These are phyloP conservation scores for Hormaphis cornu DNA, from an alignment of 1,140 invertebrate genomes.

Conservation along the genomic window DNA sequence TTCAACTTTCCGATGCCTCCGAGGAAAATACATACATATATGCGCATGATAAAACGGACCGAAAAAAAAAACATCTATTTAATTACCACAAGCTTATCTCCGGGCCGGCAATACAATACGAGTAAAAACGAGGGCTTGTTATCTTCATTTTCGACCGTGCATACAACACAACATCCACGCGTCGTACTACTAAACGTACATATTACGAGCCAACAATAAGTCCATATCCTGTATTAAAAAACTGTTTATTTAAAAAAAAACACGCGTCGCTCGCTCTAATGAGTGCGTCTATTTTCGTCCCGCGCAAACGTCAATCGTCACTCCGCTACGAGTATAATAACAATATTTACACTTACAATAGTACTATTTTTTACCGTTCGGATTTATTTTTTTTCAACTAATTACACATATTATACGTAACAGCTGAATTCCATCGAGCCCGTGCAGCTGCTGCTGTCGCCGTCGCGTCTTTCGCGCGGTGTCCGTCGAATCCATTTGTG, in stretches of 20 bases:
- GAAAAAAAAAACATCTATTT: slow-evolving; percentile 14
- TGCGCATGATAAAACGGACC: neutral
- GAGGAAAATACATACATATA: slow-evolving; percentile 7
- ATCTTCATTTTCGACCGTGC: neutral
- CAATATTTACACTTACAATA: too few relatives aligned
- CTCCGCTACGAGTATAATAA: neutral
- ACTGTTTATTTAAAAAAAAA: neutral
- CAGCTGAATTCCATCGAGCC: neutral
- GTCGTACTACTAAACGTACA: too few relatives aligned
- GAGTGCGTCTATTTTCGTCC: neutral
- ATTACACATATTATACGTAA: too few relatives aligned
- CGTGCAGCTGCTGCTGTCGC: too few relatives aligned
- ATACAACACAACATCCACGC: too few relatives aligned
- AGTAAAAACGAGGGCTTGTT: neutral
- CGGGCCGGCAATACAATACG: neutral
- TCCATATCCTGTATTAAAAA: too few relatives aligned
- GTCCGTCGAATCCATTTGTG: neutral
- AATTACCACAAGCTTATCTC: slow-evolving; percentile 17
- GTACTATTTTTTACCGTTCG: neutral
- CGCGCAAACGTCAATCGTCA: neutral
- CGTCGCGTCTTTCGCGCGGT: neutral
- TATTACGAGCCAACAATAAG: too few relatives aligned
- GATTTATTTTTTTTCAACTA: slow-evolving; percentile 12
- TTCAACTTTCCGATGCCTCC: slow-evolving; percentile 24
- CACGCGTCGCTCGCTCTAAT: neutral